These are phyloP conservation scores for Leuciscus idus DNA, from an alignment of 2,113 vertebrate species.

Conservation along the genomic window DNA sequence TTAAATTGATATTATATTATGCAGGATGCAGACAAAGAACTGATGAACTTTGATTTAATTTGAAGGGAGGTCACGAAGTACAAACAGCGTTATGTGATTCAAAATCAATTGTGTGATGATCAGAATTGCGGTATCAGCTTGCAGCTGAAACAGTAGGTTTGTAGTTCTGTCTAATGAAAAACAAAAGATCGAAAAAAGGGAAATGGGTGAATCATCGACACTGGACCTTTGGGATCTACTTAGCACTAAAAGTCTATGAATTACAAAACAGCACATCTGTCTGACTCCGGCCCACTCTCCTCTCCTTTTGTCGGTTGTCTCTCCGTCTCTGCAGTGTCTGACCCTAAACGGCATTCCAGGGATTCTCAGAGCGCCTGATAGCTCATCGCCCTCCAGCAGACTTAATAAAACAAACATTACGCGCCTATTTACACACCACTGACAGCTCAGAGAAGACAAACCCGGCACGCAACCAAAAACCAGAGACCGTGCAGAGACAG, in stretches of 20 bases:
- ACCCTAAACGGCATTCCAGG: conserved; percentile 61
- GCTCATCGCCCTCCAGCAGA: conserved; percentile 46
- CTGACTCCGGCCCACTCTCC: neutral
- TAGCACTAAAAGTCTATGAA: neutral
- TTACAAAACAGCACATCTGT: neutral
- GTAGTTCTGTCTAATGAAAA: neutral
- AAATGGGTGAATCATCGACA: neutral
- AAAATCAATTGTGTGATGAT: neutral
- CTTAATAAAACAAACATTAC: conserved; percentile 72
- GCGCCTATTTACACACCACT: conserved; percentile 62
- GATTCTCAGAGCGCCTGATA: conserved; percentile 53
- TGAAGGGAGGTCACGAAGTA: neutral
- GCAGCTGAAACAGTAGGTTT: neutral
- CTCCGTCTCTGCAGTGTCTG: neutral
- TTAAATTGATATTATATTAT: neutral
- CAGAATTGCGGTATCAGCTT: neutral
- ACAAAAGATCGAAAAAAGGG: neutral
- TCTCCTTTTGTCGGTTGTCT: neutral
- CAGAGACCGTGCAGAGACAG: neutral
- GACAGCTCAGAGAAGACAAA: neutral
- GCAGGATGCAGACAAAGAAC: neutral
- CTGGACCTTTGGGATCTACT: conserved; percentile 7
- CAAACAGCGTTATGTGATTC: neutral
- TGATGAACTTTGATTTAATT: neutral
- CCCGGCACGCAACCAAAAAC: neutral